These are phyloP conservation scores for Drosophila lacertosa DNA, from an alignment of 1,140 invertebrate genomes.

Conservation along the genomic window DNA sequence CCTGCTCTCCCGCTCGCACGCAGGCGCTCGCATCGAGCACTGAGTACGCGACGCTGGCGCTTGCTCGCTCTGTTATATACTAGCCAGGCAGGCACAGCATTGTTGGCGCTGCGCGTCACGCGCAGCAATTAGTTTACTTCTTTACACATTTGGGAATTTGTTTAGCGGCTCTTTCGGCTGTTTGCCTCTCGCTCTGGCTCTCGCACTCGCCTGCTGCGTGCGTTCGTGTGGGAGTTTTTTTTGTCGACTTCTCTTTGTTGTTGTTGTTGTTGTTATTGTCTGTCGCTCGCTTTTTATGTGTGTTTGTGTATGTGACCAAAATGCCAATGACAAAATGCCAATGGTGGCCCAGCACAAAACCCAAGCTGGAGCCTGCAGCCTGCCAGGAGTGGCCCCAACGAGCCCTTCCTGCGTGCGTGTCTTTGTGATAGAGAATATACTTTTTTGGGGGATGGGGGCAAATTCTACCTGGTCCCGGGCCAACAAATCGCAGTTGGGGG, in stretches of 20 bases:
- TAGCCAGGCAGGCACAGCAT: conserved; percentile 36
- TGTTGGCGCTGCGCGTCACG: conserved; percentile 74
- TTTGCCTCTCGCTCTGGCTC: conserved; percentile 41
- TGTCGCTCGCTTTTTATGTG: conserved; percentile 71
- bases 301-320: conserved; percentile 83
- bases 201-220: background rate
- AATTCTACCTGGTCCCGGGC: conserved; percentile 20
- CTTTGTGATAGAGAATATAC: too few relatives aligned
- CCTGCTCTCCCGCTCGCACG: conserved; percentile 12
- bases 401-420: conserved; percentile 20
- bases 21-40: background rate
- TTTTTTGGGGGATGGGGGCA: conserved; percentile 7
- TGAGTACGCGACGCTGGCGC: conserved; percentile 17
- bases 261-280: conserved; percentile 29
- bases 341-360: conserved; percentile 46
- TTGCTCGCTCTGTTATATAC: conserved; percentile 61
- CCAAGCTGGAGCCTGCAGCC: conserved; percentile 7
- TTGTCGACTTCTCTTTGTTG: conserved; percentile 22
- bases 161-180: conserved; percentile 63
- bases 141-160: conserved; percentile 78
- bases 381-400: conserved; percentile 12
- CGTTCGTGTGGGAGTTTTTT: conserved; percentile 47
- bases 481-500: conserved; percentile 1
- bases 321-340: conserved; percentile 74
- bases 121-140: conserved; percentile 83